Evolutionary conservation across 2,888 invertebrate species (phyloP).

Genomic region (Pomacea canaliculata): DNA sequence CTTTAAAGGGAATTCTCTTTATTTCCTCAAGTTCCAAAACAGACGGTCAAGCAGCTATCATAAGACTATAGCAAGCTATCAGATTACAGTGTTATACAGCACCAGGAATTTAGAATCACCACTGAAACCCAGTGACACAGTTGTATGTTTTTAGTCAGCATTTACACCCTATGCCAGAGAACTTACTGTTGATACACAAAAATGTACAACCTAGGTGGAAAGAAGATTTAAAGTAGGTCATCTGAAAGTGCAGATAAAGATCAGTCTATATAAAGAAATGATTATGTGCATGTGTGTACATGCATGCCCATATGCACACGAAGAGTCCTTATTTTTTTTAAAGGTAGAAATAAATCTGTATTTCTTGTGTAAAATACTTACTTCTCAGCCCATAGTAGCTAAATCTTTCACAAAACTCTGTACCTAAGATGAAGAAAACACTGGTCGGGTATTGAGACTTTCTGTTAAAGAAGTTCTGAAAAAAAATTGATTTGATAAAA

Average conservation of each 20-base stretch:
- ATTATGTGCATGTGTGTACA: too few relatives aligned
- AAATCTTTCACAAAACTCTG: conserved; percentile 98
- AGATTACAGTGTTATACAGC: not conserved
- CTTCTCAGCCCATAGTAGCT: conserved; percentile 86
- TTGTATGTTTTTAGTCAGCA: not conserved
- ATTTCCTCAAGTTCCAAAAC: not conserved
- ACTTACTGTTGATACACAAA: too few relatives aligned
- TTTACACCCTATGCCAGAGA: not conserved
- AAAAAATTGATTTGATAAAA: not conserved
- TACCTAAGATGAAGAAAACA: conserved; percentile 92
- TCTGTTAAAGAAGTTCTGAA: conserved; percentile 33
- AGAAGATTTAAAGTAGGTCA: too few relatives aligned
- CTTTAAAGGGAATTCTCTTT: not conserved
- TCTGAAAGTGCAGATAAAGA: too few relatives aligned
- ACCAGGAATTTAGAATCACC: not conserved
- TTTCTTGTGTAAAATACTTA: conserved; percentile 35
- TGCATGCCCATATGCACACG: too few relatives aligned
- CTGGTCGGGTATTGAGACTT: conserved; percentile 80
- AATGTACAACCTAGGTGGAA: too few relatives aligned
- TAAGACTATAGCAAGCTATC: not conserved
- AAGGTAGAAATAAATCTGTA: too few relatives aligned
- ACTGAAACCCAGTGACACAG: not conserved
- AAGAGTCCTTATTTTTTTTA: too few relatives aligned
- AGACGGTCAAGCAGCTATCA: not conserved
- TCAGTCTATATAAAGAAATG: too few relatives aligned